These are phyloP conservation scores for Lycophotia porphyrea DNA, from an alignment of 2,888 invertebrate species.

Conservation along the genomic window DNA sequence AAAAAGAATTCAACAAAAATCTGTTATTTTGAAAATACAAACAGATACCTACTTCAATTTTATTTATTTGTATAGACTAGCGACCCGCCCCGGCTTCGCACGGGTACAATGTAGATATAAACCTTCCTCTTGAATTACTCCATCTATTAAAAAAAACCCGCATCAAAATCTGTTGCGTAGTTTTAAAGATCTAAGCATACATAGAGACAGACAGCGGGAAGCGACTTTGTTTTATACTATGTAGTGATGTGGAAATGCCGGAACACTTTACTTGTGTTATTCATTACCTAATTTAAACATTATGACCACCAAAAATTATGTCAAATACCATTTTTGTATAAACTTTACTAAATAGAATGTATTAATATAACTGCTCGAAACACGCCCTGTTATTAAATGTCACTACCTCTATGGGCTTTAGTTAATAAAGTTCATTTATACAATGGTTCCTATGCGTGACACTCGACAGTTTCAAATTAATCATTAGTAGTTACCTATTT, in stretches of 20 bases:
- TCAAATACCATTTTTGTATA: neutral
- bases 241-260: neutral
- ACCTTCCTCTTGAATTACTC: too few species aligned
- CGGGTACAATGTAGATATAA: too few species aligned
- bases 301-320: neutral
- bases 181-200: too few species aligned
- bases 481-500: constrained; percentile 30
- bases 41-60: too few species aligned
- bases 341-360: constrained; percentile 7
- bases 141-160: too few species aligned
- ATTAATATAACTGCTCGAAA: constrained; percentile 18
- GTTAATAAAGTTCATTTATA: constrained; percentile 20
- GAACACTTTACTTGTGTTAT: neutral
- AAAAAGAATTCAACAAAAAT: too few species aligned
- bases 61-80: too few species aligned
- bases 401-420: constrained; percentile 41
- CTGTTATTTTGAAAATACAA: too few species aligned
- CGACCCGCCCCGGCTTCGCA: too few species aligned
- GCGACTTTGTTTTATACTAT: too few species aligned
- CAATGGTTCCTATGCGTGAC: constrained; percentile 55
- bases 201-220: too few species aligned
- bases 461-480: constrained; percentile 49
- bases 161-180: too few species aligned
- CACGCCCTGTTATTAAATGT: constrained; percentile 36
- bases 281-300: neutral